These are phyloP conservation scores for Iphiclides podalirius DNA, from an alignment of 2,888 invertebrate genomes.

Conservation along the genomic window DNA sequence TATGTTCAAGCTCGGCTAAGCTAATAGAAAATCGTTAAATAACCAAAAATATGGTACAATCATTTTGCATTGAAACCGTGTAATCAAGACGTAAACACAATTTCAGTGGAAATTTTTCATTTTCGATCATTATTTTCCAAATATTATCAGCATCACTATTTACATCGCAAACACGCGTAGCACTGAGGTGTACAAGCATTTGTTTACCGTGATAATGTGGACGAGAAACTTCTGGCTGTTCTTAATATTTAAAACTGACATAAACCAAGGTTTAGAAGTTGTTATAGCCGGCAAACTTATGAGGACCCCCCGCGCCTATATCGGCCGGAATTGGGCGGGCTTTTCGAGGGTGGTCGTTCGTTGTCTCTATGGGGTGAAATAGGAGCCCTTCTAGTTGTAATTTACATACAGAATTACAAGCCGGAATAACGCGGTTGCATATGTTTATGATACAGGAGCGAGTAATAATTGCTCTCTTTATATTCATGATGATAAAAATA, in stretches of 20 bases:
- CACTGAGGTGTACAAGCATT: not conserved
- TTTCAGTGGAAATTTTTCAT: constrained; percentile 16
- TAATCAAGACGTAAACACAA: constrained; percentile 15
- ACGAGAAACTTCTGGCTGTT: constrained; percentile 35
- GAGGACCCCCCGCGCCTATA: constrained; percentile 28
- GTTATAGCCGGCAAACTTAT: constrained; percentile 38
- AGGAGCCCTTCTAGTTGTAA: constrained; percentile 69
- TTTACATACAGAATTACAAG: constrained; percentile 77
- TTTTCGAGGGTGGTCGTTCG: constrained; percentile 37
- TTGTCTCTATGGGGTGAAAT: constrained; percentile 63
- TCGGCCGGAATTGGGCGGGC: constrained; percentile 33
- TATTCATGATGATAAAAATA: constrained; percentile 27
- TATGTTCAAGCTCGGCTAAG: too few relatives aligned
- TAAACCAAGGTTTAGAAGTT: constrained; percentile 55
- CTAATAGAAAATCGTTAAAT: too few relatives aligned
- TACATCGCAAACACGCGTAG: constrained; percentile 19
- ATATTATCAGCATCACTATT: constrained; percentile 21
- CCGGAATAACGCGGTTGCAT: constrained; percentile 63
- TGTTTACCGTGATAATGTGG: constrained; percentile 25
- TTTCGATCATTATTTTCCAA: constrained; percentile 20
- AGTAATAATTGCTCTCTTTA: constrained; percentile 21
- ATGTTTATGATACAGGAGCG: constrained; percentile 51
- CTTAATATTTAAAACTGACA: constrained; percentile 69
- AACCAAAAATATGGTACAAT: too few relatives aligned
- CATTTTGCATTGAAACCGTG: too few relatives aligned